These are phyloP conservation scores for Priocnemis perturbator DNA, from an alignment of 2,888 invertebrate species.

Conservation along the genomic window DNA sequence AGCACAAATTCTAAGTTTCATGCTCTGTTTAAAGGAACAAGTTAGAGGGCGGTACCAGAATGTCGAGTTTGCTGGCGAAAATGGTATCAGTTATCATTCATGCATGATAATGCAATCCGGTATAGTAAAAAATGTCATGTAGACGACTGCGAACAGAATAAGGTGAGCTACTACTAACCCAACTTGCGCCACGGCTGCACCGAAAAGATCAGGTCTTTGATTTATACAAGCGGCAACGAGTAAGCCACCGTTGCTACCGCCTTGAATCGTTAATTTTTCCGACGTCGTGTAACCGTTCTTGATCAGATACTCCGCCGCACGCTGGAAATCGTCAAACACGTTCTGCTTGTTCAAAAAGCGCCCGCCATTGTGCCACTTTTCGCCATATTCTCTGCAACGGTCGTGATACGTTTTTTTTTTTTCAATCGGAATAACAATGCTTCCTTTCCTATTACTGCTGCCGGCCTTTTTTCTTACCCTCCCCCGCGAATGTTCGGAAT, in stretches of 20 bases:
- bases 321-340: conserved; percentile 97
- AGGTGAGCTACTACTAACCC: conserved; percentile 81
- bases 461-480: conserved; percentile 80
- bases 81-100: background rate
- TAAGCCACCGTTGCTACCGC: conserved; percentile 98
- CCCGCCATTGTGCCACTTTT: conserved; percentile 97
- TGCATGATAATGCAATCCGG: background rate
- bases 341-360: conserved; percentile 95
- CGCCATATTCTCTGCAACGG: conserved; percentile 91
- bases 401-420: background rate
- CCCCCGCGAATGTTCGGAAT: conserved; percentile 97
- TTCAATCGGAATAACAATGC: background rate
- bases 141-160: background rate
- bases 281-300: conserved; percentile 86
- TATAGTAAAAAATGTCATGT: too few species aligned
- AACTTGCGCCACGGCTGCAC: conserved; percentile 94
- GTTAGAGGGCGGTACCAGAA: background rate
- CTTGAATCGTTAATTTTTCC: conserved; percentile 89
- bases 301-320: conserved; percentile 92
- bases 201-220: conserved; percentile 96
- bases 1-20: background rate
- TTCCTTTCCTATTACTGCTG: background rate
- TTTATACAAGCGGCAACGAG: conserved; percentile 96
- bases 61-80: background rate
- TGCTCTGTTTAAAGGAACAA: too few species aligned